Conservation (phyloP, 2,797 vertebrate species). For the Sarcophilus harrisii region DNA sequence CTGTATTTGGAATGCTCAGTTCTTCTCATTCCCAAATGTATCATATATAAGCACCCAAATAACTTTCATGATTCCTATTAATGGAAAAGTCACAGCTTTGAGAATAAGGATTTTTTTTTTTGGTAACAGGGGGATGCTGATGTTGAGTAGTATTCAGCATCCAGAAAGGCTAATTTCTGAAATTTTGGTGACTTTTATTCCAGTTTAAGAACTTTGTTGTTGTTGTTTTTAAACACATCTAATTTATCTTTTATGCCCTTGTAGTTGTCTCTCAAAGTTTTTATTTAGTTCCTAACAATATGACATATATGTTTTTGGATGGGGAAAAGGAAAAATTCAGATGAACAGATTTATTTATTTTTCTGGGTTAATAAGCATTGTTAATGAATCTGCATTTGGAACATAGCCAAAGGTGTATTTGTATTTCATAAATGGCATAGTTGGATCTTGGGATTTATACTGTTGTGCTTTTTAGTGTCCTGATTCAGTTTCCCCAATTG, state of each 20-base stretch:
- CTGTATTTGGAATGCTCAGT: slow-evolving; percentile 75
- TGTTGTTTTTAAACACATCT: background rate
- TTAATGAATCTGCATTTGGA: background rate
- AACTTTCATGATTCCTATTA: slow-evolving; percentile 69
- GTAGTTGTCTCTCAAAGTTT: background rate
- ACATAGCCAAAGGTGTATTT: background rate
- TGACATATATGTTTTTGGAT: background rate
- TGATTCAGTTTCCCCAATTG: no score
- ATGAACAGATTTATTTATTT: background rate
- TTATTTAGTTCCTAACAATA: background rate
- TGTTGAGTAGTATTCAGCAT: background rate
- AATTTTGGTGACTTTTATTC: background rate
- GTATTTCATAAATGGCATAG: background rate
- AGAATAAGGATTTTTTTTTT: slow-evolving; percentile 40
- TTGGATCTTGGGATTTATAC: background rate
- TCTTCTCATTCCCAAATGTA: slow-evolving; percentile 64
- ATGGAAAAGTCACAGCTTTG: slow-evolving; percentile 42
- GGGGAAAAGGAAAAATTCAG: background rate
- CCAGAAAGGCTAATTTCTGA: background rate
- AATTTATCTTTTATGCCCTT: background rate
- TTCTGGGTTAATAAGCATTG: background rate
- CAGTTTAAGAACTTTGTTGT: background rate
- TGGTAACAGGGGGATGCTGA: slow-evolving; percentile 25
- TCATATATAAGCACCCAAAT: slow-evolving; percentile 78
- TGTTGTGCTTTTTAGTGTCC: no score